phyloP scores from a whole-genome alignment of 2,888 invertebrate genomes.

The Osmoderma eremita region DNA sequence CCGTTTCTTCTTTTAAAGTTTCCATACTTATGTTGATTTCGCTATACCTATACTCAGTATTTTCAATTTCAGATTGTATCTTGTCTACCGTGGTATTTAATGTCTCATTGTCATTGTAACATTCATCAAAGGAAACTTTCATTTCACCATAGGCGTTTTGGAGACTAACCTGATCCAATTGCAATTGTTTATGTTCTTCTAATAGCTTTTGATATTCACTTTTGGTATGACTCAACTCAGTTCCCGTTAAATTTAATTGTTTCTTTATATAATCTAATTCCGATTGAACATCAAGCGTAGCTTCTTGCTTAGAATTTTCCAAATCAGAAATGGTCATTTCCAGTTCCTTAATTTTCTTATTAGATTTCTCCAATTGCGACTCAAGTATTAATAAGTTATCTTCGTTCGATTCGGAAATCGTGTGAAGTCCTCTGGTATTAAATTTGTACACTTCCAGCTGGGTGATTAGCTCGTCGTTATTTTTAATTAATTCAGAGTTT shows the following conservation, averaged over 20 bases:
- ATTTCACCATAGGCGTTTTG: constrained; percentile 70
- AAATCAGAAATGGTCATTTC: constrained; percentile 55
- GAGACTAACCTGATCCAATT: constrained; percentile 65
- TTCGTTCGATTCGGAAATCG: constrained; percentile 78
- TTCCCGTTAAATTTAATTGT: constrained; percentile 50
- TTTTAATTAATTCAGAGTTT: constrained; percentile 74
- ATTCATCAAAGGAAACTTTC: constrained; percentile 66
- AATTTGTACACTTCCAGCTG: constrained; percentile 72
- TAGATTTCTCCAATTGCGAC: constrained; percentile 69
- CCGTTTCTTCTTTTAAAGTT: constrained; percentile 59
- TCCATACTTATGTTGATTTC: constrained; percentile 67
- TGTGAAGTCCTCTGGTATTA: constrained; percentile 73
- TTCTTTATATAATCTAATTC: constrained; percentile 51
- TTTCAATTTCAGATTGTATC: constrained; percentile 62
- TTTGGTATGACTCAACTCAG: constrained; percentile 50
- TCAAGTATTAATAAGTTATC: constrained; percentile 74
- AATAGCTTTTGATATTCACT: constrained; percentile 55
- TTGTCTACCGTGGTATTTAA: constrained; percentile 64
- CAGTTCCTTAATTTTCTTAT: constrained; percentile 61
- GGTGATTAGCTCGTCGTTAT: constrained; percentile 74
- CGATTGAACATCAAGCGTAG: constrained; percentile 47
- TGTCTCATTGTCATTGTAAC: constrained; percentile 54
- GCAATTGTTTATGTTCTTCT: constrained; percentile 48
- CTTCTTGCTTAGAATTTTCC: constrained; percentile 49
- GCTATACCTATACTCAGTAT: constrained; percentile 59